These are phyloP conservation scores for Iselma pallidipennis DNA, from an alignment of 2,888 invertebrate species.

Conservation along the genomic window DNA sequence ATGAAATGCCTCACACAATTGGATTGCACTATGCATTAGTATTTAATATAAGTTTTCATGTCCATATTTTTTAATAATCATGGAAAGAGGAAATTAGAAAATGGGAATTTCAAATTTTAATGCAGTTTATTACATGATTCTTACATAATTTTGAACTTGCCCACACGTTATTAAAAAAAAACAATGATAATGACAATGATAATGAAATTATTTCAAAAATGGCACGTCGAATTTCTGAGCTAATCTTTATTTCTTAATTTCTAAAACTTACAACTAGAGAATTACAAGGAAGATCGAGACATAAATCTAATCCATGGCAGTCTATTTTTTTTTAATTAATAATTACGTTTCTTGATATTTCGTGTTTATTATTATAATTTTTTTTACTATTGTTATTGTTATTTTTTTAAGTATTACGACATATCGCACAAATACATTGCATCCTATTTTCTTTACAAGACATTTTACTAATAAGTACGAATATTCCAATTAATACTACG, in stretches of 20 bases:
- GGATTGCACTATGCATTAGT: conserved; percentile 10
- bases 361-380: neutral
- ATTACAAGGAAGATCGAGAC: conserved; percentile 15
- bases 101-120: neutral
- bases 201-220: neutral
- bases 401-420: neutral
- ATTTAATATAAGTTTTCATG: too few relatives aligned
- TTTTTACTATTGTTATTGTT: neutral
- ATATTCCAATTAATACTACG: conserved; percentile 21
- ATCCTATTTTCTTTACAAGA: conserved; percentile 14
- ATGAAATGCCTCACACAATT: conserved; percentile 12
- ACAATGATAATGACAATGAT: neutral
- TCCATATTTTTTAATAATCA: too few relatives aligned
- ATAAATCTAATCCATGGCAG: conserved; percentile 20
- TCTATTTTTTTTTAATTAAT: conserved; percentile 16
- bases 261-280: conserved; percentile 13
- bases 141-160: neutral
- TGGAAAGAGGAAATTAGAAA: neutral
- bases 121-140: neutral
- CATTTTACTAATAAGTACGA: conserved; percentile 24
- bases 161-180: neutral
- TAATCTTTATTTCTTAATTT: conserved; percentile 10
- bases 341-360: neutral
- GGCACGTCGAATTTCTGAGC: conserved; percentile 19
- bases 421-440: neutral